Base-by-base conservation (phyloP, 2,113 vertebrate genomes). In the Brachyhypopomus gauderio region DNA sequence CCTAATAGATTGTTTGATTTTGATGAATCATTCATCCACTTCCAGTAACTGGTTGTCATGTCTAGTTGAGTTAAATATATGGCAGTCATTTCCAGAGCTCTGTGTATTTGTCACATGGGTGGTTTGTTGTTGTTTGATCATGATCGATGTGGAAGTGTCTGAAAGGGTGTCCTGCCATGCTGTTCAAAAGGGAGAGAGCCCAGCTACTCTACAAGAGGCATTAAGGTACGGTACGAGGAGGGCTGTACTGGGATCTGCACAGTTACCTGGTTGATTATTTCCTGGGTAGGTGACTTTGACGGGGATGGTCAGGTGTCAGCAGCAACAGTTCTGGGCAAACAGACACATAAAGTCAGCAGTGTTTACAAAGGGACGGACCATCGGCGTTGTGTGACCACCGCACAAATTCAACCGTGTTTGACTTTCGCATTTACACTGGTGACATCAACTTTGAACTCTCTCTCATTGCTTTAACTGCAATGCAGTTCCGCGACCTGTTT, bases 291-390 rank as follows among this genome's bases (percentile, higher is more conserved):
- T 62, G 27, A 17, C 75, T 20, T 58, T 30, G 23, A 64, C 25
- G 71, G 27, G 16, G 34, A 22, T 17, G 55, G 66, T 71, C 66
- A 59, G 60, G 58, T n/a, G 72, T 25, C 16, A 55, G 25, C 9
- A 66, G 45, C 27, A 22, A 30, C 19, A 66, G 9, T 25, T 66
- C 27, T 20, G 41, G 23, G 36, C 55, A 70, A 56, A 69, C 48
- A 58, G 14, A 27, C 30, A 17, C n/a, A 22, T 19, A 62, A 3
- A 30, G 19, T 63, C 41, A 64, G n/a, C 62, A 83, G 22, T 78
- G 81, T 83, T 83, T 83, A 75, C 63, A 30, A 66, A 78, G 55
- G 81, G 81, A 19, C 22, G 45, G 75, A 59, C 48, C 63, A n/a
- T 19, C 2, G 30, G 59, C n/a, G 5, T 56, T 12, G 23, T 78